Evolutionary conservation across 2,888 invertebrate genomes (phyloP), one percentile per base, ranked within the genome.

Genomic region (Melanostoma mellinum): DNA sequence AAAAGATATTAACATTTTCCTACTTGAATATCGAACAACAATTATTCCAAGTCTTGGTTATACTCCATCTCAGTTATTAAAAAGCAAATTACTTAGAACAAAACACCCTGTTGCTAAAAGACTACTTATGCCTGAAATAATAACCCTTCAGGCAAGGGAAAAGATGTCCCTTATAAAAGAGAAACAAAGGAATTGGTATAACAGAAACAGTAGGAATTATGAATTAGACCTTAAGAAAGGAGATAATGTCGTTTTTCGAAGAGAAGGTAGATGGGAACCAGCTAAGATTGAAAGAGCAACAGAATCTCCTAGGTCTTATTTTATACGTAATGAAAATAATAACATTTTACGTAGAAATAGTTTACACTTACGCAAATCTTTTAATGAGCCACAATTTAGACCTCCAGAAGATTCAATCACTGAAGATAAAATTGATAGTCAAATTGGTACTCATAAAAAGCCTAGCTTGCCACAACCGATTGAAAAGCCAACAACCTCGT

Each of bases 171-270:
- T 20, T 20, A 20, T 20, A 69, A 53, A 53, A 63, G 38, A 36
- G 20, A 73, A 48, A 33, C 61, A 73, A 56, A 33, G 48, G 36
- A 40, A 36, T 9, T 73, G 60, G 46, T 65, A 63, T 48, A 30
- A 48, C 55, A 73, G 48, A 33, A 56, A 63, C 5, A 35, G 32
- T 56, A n/a, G 46, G n/a, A 32, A 9, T 48, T 48, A 65, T 44
- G 50, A 74, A 65, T 36, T 67, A 30, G 42, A 48, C n/a, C 65
- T 74, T 32, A 8, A 4, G 36, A 36, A 36, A 55, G 48, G 56
- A n/a, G 36, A 74, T 8, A 63, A 73, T 63, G 55, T 63, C 56
- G 63, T 58, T 35, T 50, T 55, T 63, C 10, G 44, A 20, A 73
- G 35, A 4, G 53, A 68, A 30, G 68, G 56, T 50, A 65, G 40